phyloP scores from a whole-genome alignment of 2,888 invertebrate species.

The Nymphalis urticae region DNA sequence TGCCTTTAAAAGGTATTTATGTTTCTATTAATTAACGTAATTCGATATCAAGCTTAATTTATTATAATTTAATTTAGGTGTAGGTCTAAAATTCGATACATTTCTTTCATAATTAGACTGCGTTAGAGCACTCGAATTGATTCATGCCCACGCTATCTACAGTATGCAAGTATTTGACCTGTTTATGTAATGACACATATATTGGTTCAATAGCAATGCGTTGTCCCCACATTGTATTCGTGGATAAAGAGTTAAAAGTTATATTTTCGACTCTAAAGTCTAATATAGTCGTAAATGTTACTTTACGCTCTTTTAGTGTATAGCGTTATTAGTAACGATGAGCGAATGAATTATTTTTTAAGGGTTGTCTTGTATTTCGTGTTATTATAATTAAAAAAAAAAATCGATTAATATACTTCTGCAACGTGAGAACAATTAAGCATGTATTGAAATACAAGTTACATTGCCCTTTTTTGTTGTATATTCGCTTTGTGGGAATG shows the following conservation, averaged over 20 bases:
- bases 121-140: not conserved
- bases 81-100: not conserved
- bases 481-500: constrained; percentile 10
- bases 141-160: constrained; percentile 8
- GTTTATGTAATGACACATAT: constrained; percentile 20
- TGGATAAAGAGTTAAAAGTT: too few species aligned
- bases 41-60: too few species aligned
- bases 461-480: constrained; percentile 14
- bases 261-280: too few species aligned
- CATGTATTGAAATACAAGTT: constrained; percentile 17
- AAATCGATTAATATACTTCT: not conserved
- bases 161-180: constrained; percentile 14
- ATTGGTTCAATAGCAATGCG: constrained; percentile 5
- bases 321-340: not conserved
- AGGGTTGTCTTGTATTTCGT: not conserved
- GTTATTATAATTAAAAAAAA: not conserved
- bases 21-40: too few species aligned
- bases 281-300: not conserved
- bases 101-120: constrained; percentile 3
- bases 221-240: constrained; percentile 1
- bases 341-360: not conserved
- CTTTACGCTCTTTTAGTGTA: not conserved
- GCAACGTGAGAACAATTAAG: not conserved
- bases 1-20: not conserved
- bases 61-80: too few species aligned